A percentile compares a stretch with the other conserved stretches of the same genome.
phyloP scores from a whole-genome alignment of 2,113 vertebrate genomes.

The Paramisgurnus dabryanus region DNA sequence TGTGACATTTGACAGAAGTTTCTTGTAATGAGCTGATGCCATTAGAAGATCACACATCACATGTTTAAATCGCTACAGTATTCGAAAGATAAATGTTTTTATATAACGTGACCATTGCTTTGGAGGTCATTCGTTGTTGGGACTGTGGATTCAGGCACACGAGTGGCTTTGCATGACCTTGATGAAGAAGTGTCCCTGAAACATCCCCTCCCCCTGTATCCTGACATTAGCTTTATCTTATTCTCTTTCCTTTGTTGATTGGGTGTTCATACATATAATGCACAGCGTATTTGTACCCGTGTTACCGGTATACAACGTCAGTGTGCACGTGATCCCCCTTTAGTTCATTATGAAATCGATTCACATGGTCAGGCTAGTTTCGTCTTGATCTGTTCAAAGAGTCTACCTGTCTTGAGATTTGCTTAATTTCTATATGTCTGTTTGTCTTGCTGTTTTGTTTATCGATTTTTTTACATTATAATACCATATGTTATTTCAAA shows the following conservation, averaged over 20 bases:
- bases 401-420: too few relatives aligned
- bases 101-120: not conserved
- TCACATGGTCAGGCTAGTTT: not conserved
- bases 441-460: too few relatives aligned
- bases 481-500: too few relatives aligned
- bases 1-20: not conserved
- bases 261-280: not conserved
- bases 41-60: too few relatives aligned
- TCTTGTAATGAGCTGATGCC: not conserved
- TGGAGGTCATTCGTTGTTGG: constrained; percentile 7
- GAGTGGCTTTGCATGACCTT: constrained; percentile 25
- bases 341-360: not conserved
- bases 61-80: not conserved
- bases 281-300: not conserved
- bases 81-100: not conserved
- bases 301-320: not conserved
- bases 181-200: constrained; percentile 25
- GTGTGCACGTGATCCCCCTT: not conserved
- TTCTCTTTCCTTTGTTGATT: too few relatives aligned
- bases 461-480: too few relatives aligned
- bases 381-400: too few relatives aligned
- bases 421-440: too few relatives aligned
- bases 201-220: not conserved
- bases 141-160: not conserved
- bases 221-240: not conserved